Evolutionary conservation across 2,888 invertebrate species (phyloP), one percentile per base, ranked within the genome.

Genomic region (Heliconius cydno): DNA sequence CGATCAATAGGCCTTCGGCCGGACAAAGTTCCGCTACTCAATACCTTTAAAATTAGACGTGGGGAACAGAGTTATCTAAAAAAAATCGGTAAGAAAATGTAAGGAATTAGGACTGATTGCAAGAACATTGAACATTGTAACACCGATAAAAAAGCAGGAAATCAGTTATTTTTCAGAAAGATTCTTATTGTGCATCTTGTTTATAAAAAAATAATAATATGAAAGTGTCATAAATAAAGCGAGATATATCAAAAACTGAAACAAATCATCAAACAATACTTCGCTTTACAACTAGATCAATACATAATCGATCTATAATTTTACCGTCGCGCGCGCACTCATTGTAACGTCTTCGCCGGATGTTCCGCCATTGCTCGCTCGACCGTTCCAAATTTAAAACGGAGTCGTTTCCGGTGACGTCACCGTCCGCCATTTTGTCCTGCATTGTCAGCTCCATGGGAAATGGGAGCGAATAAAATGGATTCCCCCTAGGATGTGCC

Each of bases 331-430:
- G 88, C 85, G 91, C 88, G 90, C 93, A 92, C 86, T 92, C 92
- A 94, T 90, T 90, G 94, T 91, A 93, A 92, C 94, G 94, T 95
- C 94, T 94, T 94, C 93, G 89, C 93, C 94, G 94, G 94, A 95
- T 94, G 94, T 93, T 89, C 94, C 92, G 92, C 94, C 94, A 94
- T 93, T 94, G 94, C 93, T 91, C 94, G 93, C 92, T 94, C 93
- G 94, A 95, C 94, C 94, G 94, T 94, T 93, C 93, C 91, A 92
- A 95, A 95, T 94, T 94, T 93, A 94, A 94, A 94, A 94, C 94
- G 94, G 94, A 94, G 94, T 89, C 89, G 90, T 91, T 94, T 94
- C 94, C 94, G 94, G 93, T 93, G 93, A 94, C 94, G 94, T 94
- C 94, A 94, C 82, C 88, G 84, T 81, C 86, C 81, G 86, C 86